A percentile compares a stretch with the other conserved stretches of the same genome.
These are phyloP conservation scores for Megalops atlanticus DNA, from an alignment of 2,113 vertebrate species.

Conservation along the genomic window DNA sequence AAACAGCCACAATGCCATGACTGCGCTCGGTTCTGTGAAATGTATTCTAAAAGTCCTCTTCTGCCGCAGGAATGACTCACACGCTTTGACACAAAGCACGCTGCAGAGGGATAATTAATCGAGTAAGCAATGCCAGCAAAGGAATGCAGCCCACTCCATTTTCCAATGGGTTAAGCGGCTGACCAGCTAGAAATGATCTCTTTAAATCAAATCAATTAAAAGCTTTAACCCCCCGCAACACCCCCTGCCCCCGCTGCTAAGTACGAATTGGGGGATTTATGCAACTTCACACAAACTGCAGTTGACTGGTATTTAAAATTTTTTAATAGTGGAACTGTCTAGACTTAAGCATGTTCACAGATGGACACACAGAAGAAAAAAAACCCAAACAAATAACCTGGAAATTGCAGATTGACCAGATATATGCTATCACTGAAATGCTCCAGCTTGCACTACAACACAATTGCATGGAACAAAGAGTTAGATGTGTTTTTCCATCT, in stretches of 20 bases:
- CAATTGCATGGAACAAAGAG: background rate
- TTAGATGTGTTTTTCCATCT: slow-evolving; percentile 33
- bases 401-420: background rate
- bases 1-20: too few relatives aligned
- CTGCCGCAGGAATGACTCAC: background rate
- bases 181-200: background rate
- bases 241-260: background rate
- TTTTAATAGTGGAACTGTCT: background rate
- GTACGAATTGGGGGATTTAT: background rate
- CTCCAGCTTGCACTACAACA: background rate
- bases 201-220: background rate
- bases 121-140: background rate
- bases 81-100: background rate
- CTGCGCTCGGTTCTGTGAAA: too few relatives aligned
- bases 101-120: background rate
- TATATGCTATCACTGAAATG: background rate
- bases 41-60: too few relatives aligned
- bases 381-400: background rate
- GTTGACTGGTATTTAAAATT: background rate
- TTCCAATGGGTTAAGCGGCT: background rate
- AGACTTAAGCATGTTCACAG: too few relatives aligned
- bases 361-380: too few relatives aligned
- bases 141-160: background rate
- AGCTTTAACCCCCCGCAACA: background rate
- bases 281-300: background rate